Base-by-base conservation (phyloP, 1,140 invertebrate genomes). In the Rhyacophila brunnea region DNA sequence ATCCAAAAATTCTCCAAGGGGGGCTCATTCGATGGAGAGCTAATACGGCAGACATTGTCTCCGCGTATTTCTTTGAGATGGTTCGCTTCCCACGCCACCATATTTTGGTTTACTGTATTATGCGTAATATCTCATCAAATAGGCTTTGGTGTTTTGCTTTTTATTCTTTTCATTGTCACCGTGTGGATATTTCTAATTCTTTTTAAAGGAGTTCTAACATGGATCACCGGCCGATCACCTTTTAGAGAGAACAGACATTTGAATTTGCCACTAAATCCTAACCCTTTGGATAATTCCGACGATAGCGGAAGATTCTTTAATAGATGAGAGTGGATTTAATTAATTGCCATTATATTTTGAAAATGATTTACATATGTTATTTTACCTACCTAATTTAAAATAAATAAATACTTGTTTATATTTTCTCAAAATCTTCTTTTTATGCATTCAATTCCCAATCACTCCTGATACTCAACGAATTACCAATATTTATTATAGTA, bases 41-140 rank as follows among this genome's bases (percentile, higher is more conserved):
- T 83, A 9, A 73, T 81, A 0, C 72, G 80, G 56, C 72, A 80
- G 65, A 70, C 81, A 6, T 68, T 88, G 10, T 87, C 85, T 1
- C 85, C 91, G 2, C 77, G 90, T 53, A 48, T 93, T 9, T 89
- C 85, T 66, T 72, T 93, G 10, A 78, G 91, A 36, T 71, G 78
- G 43, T 72, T 89, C 4, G 89, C 86, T 1, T 86, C 81, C 51
- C 85, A 89, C 58, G 76, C 80, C 34, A 83, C 84, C 17, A 68
- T 89, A 1, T 65, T 73, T 3, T 78, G 67, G 68, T 63, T 74
- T 42, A 32, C 17, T 15, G 20, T 53, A 23, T 53, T 56, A 28
- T 57, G 54, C 13, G 0, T 38, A 6, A 56, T 64, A 1, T 59
- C 42, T n/a, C 51, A 55, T 36, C 15, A 51, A 0, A 17, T 59